A percentile compares a stretch with the other conserved stretches of the same genome.
These are phyloP conservation scores for Eriosoma lanigerum DNA, from an alignment of 1,140 invertebrate species.

Conservation along the genomic window DNA sequence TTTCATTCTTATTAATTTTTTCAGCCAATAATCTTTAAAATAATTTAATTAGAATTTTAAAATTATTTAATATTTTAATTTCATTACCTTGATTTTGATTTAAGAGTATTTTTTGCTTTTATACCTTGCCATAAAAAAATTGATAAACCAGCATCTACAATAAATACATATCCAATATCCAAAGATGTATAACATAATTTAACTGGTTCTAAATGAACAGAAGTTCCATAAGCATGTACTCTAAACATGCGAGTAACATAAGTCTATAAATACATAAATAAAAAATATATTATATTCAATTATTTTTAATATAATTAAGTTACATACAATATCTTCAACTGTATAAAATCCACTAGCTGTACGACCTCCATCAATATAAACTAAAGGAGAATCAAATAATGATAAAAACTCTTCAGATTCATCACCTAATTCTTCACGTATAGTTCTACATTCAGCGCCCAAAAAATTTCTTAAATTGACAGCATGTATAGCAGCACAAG, in stretches of 20 bases:
- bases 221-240: slow-evolving; percentile 80
- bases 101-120: slow-evolving; percentile 90
- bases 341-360: slow-evolving; percentile 97
- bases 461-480: slow-evolving; percentile 96
- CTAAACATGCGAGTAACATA: slow-evolving; percentile 84
- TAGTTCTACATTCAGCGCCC: slow-evolving; percentile 94
- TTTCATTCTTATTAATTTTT: slow-evolving; percentile 98
- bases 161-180: slow-evolving; percentile 89
- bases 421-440: slow-evolving; percentile 93
- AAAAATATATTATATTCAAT: background rate
- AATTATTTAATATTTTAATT: slow-evolving; percentile 60
- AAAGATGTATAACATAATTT: slow-evolving; percentile 69
- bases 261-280: slow-evolving; percentile 63
- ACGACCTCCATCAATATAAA: slow-evolving; percentile 94
- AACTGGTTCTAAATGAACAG: slow-evolving; percentile 91
- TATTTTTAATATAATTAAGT: background rate
- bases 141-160: slow-evolving; percentile 83
- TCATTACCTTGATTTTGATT: slow-evolving; percentile 78
- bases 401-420: slow-evolving; percentile 95
- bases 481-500: slow-evolving; percentile 98
- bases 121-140: slow-evolving; percentile 93
- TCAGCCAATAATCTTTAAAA: slow-evolving; percentile 81
- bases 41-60: background rate
- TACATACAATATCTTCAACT: slow-evolving; percentile 83
- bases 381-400: slow-evolving; percentile 89